Evolutionary conservation across 1,140 invertebrate genomes (phyloP).

Genomic region (Zaprionus capensis): DNA sequence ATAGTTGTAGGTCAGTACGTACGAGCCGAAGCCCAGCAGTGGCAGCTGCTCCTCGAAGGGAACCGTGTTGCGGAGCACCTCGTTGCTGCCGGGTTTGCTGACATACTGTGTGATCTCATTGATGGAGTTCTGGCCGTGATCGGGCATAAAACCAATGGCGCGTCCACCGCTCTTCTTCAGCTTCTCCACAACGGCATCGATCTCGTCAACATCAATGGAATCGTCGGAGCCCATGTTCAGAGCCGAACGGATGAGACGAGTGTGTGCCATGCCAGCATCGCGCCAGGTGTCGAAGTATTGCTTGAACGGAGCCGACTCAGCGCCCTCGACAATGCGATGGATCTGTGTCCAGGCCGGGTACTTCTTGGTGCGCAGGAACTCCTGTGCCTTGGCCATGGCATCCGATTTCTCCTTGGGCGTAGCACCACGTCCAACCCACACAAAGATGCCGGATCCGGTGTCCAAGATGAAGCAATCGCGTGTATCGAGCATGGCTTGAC

Average conservation of each 20-base stretch:
- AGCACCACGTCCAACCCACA: constrained; percentile 93
- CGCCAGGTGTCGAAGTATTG: constrained; percentile 92
- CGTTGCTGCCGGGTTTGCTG: constrained; percentile 43
- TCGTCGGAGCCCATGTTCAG: constrained; percentile 78
- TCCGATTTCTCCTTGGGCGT: constrained; percentile 91
- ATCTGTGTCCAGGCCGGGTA: constrained; percentile 92
- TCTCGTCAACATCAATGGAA: constrained; percentile 70
- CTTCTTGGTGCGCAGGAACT: constrained; percentile 89
- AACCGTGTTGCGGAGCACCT: constrained; percentile 84
- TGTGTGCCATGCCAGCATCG: constrained; percentile 87
- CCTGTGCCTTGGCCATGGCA: constrained; percentile 91
- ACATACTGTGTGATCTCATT: constrained; percentile 69
- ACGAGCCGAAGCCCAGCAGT: constrained; percentile 92
- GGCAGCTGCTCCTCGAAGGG: constrained; percentile 86
- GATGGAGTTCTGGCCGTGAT: constrained; percentile 86
- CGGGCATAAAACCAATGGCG: constrained; percentile 90
- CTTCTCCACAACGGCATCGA: constrained; percentile 70
- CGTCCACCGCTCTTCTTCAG: constrained; percentile 85
- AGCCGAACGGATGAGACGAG: constrained; percentile 85
- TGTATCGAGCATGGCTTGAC: constrained; percentile 89
- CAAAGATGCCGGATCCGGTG: constrained; percentile 91
- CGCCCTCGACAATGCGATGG: constrained; percentile 89
- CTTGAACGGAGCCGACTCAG: constrained; percentile 91
- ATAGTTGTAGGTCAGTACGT: constrained; percentile 91
- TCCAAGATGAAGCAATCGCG: constrained; percentile 95